Base-by-base conservation (phyloP, 2,113 vertebrate species). In the Cyanoramphus novaezelandiae region DNA sequence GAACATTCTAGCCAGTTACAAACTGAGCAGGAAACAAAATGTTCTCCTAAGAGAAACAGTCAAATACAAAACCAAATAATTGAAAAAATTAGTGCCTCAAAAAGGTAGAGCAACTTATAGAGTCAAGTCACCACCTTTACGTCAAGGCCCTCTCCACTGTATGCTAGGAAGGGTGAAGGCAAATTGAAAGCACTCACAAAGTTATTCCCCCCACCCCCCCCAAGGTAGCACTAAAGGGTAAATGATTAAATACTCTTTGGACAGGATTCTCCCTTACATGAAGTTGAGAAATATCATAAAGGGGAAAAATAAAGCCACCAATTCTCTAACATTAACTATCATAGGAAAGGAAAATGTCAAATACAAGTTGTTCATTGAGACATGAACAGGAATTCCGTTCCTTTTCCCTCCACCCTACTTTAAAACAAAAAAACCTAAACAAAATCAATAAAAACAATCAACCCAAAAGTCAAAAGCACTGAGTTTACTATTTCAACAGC, bases 1-100 rank as follows among this genome's bases (percentile, higher is more conserved):
- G 96, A 97, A 95, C 95, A 96, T 97, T 92, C 86, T 92, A 96
- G 93, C 91, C 93, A 96, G 93, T 95, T 96, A 97, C 92, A 96
- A 97, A 96, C 67, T 93, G 90, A 96, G 95, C 93, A 95, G 92
- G 92, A 92, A 96, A 96, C 92, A 96, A 96, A 95, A 94, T 92
- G 46, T 76, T 96, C 95, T 96, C 96, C 93, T 97, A 96, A 96
- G 95, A 93, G 93, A 97, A 96, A 96, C 80, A 94, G 88, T 91
- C 93, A 97, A 96, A 96, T 95, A 96, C 80, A 96, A 96, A 96
- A 94, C 76, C 96, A 96, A 92, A 92, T 95, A 90, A 90, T 78
- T 88, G 83, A 85, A 96, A 89, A 95, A 95, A 97, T 87, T 78
- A 96, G 89, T 86, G 75, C 75, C 65, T 96, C 68, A 95, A 75